Base-by-base conservation (phyloP, 2,888 invertebrate species). In the Xiphydria camelus region DNA sequence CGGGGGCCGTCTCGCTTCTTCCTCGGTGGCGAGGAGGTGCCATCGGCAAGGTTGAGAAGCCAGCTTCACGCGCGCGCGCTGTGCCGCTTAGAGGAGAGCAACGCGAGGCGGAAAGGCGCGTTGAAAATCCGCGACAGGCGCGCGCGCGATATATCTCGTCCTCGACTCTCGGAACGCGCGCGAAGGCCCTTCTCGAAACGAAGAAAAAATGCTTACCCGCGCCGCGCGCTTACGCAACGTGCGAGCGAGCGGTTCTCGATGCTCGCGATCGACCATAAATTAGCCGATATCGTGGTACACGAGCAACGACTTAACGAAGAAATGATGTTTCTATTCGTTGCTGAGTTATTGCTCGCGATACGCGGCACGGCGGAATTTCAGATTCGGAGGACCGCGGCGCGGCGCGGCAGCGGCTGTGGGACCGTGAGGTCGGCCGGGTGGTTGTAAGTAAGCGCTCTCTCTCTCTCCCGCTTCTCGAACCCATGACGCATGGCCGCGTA, bases 241-340 rank as follows among this genome's bases (percentile, higher is more conserved):
- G n/a, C n/a, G n/a, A n/a, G n/a, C n/a, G n/a, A n/a, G n/a, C n/a
- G n/a, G n/a, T n/a, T n/a, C 53, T 64, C 53, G 53, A 60, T 61
- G 56, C 52, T 46, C 47, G 34, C 51, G 50, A 59, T 53, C 44
- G 56, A 49, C 55, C 50, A 62, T 65, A 63, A 63, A 62, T 64
- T 62, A 53, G 50, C 55, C 53, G 44, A 51, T 61, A 57, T 38
- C 31, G 39, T 15, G 31, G 26, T 36, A 26, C 35, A 45, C 39
- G 22, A 33, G 32, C 9, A 21, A 35, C 29, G 32, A 36, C 36
- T 41, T 26, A 54, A 62, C 47, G 51, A 51, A 53, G 53, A 53
- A 47, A 38, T 57, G 57, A 61, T 55, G 53, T 62, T 61, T 62
- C 54, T 62, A 57, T 59, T 64, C 51, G 57, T 57, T 55, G 51